Conservation (phyloP, 2,888 invertebrate species). For the Microchrysa polita region DNA sequence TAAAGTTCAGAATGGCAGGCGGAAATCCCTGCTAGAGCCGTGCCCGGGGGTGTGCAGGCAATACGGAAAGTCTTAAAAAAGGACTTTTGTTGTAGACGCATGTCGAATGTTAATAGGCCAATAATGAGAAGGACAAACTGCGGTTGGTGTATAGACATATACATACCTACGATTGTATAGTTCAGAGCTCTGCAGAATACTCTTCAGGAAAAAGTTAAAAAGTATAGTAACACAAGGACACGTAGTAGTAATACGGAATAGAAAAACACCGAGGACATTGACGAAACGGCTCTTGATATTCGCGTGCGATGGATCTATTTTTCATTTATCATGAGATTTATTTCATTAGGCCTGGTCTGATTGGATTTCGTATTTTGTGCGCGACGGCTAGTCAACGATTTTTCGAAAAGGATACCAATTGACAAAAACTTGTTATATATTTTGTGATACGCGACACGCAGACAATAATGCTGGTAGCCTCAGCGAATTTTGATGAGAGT, state of each 20-base stretch:
- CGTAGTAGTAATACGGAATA: neutral
- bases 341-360: constrained; percentile 25
- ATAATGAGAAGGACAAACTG: constrained; percentile 38
- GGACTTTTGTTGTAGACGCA: constrained; percentile 30
- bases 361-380: constrained; percentile 24
- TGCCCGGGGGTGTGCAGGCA: neutral
- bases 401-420: too few relatives aligned
- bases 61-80: constrained; percentile 17
- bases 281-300: neutral
- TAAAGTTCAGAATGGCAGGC: neutral
- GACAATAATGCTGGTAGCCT: too few relatives aligned
- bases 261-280: constrained; percentile 5
- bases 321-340: constrained; percentile 37
- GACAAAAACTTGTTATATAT: too few relatives aligned
- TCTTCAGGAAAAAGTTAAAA: neutral
- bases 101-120: constrained; percentile 46
- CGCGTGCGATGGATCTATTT: constrained; percentile 24
- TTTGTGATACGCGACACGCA: too few relatives aligned
- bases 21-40: neutral
- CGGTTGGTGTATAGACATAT: constrained; percentile 13
- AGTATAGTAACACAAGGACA: neutral
- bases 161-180: too few relatives aligned
- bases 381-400: too few relatives aligned
- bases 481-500: too few relatives aligned
- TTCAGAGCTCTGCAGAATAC: too few relatives aligned